Evolutionary conservation across 2,113 vertebrate species (phyloP).

Genomic region (Meriones unguiculatus): DNA sequence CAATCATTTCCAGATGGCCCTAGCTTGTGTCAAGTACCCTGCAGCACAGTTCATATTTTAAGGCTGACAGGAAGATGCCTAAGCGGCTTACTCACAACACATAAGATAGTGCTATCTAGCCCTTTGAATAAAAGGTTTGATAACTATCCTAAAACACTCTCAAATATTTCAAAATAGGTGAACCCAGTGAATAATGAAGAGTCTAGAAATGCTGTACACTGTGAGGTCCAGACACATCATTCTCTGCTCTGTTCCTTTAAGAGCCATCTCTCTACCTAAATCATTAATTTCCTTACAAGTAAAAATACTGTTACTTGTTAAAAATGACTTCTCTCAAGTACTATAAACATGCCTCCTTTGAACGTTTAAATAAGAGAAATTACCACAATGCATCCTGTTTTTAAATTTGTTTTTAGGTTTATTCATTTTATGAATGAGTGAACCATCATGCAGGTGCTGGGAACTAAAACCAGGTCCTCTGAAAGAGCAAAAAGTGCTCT

Average conservation of each 20-base stretch:
- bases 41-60: background rate
- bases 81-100: background rate
- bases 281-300: background rate
- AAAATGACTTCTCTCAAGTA: background rate
- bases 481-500: too few relatives aligned
- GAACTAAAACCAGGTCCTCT: background rate
- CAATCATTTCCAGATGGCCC: background rate
- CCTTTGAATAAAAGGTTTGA: background rate
- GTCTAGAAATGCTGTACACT: background rate
- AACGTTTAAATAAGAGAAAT: background rate
- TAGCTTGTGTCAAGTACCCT: background rate
- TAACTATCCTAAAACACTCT: background rate
- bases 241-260: background rate
- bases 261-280: background rate
- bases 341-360: background rate
- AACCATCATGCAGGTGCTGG: background rate
- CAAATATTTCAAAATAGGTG: slow-evolving; percentile 28
- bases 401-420: background rate
- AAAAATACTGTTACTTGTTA: slow-evolving; percentile 7
- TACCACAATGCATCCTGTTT: background rate
- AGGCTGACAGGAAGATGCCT: background rate
- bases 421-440: background rate
- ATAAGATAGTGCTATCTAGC: background rate
- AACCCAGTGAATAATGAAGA: background rate
- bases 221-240: background rate